These are phyloP conservation scores for Panthera uncia DNA, from an alignment of 2,113 vertebrate genomes.

Conservation along the genomic window DNA sequence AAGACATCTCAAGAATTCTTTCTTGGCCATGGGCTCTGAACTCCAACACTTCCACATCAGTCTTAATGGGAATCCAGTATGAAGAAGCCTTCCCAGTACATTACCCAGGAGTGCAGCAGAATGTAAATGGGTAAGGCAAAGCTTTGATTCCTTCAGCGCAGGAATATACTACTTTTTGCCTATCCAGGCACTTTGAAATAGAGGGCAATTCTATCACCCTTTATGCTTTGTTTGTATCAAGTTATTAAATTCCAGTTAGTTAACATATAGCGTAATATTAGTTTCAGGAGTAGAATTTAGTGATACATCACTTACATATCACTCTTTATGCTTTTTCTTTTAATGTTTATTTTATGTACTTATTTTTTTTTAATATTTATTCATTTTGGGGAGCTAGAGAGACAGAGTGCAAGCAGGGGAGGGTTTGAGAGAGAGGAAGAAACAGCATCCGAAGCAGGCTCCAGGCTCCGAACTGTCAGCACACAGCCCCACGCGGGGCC, in stretches of 20 bases:
- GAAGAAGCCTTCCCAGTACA: neutral
- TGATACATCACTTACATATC: neutral
- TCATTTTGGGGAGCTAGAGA: too few species aligned
- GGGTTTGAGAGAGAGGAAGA: too few species aligned
- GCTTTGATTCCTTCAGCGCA: neutral
- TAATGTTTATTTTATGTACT: too few species aligned
- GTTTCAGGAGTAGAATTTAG: neutral
- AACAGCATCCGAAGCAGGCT: too few species aligned
- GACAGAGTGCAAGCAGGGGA: too few species aligned
- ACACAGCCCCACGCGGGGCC: too few species aligned
- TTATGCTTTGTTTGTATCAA: neutral
- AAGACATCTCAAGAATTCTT: too few species aligned
- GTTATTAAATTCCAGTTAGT: neutral
- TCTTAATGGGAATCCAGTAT: neutral
- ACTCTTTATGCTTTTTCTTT: neutral
- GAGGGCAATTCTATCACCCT: neutral
- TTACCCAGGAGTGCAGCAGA: neutral
- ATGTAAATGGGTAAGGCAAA: neutral
- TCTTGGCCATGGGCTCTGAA: too few species aligned
- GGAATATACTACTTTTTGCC: neutral
- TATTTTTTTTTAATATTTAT: too few species aligned
- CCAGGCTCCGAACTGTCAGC: too few species aligned
- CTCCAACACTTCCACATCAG: too few species aligned
- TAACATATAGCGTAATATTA: neutral
- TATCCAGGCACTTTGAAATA: neutral